Evolutionary conservation across 2,797 vertebrate species (phyloP).

Genomic region (Hippopotamyrus pictus): DNA sequence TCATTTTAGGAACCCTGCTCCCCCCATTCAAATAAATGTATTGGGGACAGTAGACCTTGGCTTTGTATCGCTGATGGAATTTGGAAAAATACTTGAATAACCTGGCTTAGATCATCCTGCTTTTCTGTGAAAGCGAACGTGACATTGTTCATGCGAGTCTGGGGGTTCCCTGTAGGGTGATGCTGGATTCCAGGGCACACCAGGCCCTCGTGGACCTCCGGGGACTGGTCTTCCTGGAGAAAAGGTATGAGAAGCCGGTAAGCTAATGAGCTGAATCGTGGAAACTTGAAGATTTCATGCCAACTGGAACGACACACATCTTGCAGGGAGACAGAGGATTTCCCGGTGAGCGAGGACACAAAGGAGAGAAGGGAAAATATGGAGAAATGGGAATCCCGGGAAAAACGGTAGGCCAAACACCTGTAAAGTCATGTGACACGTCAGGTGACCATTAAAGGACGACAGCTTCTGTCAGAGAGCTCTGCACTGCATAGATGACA

Average conservation of each 20-base stretch:
- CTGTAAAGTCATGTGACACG: not conserved
- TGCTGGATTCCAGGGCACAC: constrained; percentile 68
- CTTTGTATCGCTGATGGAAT: not conserved
- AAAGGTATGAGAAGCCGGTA: constrained; percentile 60
- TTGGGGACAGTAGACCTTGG: not conserved
- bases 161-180: constrained; percentile 60
- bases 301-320: not conserved
- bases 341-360: constrained; percentile 64
- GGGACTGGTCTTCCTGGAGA: constrained; percentile 72
- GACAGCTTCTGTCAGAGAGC: not conserved
- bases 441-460: not conserved
- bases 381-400: constrained; percentile 70
- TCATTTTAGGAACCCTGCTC: not conserved
- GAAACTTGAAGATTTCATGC: not conserved
- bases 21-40: not conserved
- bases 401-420: constrained; percentile 51
- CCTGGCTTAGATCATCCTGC: not conserved
- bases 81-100: not conserved
- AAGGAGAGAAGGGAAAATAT: constrained; percentile 68
- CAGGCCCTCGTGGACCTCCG: constrained; percentile 69
- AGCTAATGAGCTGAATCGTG: not conserved
- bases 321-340: constrained; percentile 68
- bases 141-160: not conserved
- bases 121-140: not conserved
- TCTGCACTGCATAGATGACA: not conserved